phyloP scores from a whole-genome alignment of 1,140 invertebrate genomes.

The Ips nitidus region DNA sequence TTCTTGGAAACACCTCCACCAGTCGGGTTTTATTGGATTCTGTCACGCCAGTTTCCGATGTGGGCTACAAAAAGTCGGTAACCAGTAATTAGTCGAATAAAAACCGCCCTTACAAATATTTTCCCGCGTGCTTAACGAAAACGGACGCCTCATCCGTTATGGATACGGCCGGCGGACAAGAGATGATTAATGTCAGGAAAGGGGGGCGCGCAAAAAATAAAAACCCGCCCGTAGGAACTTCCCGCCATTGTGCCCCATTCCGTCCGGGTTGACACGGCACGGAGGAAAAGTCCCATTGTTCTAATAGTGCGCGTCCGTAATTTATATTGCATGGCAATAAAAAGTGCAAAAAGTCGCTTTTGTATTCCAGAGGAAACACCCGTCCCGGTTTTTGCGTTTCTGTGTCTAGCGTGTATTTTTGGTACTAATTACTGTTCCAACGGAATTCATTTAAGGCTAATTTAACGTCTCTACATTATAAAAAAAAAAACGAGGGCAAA shows the following conservation, averaged over 20 bases:
- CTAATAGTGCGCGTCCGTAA: conserved; percentile 30
- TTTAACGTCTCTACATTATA: too few relatives aligned
- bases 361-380: conserved; percentile 10
- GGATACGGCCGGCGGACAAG: conserved; percentile 12
- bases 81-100: too few relatives aligned
- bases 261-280: conserved; percentile 20
- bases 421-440: too few relatives aligned
- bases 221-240: conserved; percentile 34
- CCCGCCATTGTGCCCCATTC: conserved; percentile 31
- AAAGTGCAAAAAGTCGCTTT: conserved; percentile 30
- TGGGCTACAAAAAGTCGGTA: too few relatives aligned
- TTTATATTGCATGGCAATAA: conserved; percentile 36
- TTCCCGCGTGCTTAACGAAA: background rate
- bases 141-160: conserved; percentile 3
- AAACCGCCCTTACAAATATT: too few relatives aligned
- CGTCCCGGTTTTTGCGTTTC: conserved; percentile 11
- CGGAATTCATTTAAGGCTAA: too few relatives aligned
- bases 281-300: conserved; percentile 35
- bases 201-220: conserved; percentile 4
- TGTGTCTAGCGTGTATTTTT: background rate
- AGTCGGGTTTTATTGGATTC: too few relatives aligned
- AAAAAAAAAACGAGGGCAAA: too few relatives aligned
- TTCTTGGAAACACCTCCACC: too few relatives aligned
- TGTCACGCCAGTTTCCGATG: too few relatives aligned
- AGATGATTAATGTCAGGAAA: conserved; percentile 36